Percentiles rank a stretch among this genome's conserved stretches.
phyloP scores from a whole-genome alignment of 1,140 invertebrate species.

The Ips typographus region DNA sequence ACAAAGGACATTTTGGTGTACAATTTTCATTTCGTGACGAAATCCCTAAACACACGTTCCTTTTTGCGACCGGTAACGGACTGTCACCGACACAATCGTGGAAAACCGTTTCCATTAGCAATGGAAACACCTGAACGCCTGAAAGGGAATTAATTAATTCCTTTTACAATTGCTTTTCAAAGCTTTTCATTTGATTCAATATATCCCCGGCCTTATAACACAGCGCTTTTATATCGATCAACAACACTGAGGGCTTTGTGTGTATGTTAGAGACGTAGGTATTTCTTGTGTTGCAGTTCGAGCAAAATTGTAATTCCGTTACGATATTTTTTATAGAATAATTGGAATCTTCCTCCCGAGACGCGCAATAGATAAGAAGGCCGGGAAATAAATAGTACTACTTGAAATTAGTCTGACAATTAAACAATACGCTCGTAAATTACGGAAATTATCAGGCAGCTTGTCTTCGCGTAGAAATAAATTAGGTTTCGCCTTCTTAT shows the following conservation, averaged over 20 bases:
- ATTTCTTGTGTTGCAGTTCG: no score
- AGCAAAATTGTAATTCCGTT: no score
- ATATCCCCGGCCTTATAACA: not conserved
- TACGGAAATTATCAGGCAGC: conserved; percentile 3
- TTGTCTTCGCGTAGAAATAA: conserved; percentile 12
- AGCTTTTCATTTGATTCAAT: conserved; percentile 15
- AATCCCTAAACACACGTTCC: conserved; percentile 23
- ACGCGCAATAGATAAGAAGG: no score
- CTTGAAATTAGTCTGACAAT: conserved; percentile 10
- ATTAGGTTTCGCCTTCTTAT: conserved; percentile 9
- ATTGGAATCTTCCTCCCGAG: no score
- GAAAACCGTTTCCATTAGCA: conserved; percentile 33
- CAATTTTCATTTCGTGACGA: not conserved
- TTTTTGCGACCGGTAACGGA: conserved; percentile 25
- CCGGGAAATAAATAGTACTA: not conserved
- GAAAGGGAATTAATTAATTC: conserved; percentile 32
- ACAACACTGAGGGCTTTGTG: not conserved
- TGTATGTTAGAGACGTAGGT: no score
- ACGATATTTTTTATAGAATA: no score
- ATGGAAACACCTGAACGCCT: conserved; percentile 27
- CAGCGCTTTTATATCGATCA: conserved; percentile 2
- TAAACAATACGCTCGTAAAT: conserved; percentile 7
- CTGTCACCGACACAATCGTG: conserved; percentile 33
- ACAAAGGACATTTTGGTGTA: no score
- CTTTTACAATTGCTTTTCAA: conserved; percentile 16